Percentiles rank a stretch among this genome's conserved stretches.
Conservation (phyloP, 2,888 invertebrate species). For the Drosophila quinaria region DNA sequence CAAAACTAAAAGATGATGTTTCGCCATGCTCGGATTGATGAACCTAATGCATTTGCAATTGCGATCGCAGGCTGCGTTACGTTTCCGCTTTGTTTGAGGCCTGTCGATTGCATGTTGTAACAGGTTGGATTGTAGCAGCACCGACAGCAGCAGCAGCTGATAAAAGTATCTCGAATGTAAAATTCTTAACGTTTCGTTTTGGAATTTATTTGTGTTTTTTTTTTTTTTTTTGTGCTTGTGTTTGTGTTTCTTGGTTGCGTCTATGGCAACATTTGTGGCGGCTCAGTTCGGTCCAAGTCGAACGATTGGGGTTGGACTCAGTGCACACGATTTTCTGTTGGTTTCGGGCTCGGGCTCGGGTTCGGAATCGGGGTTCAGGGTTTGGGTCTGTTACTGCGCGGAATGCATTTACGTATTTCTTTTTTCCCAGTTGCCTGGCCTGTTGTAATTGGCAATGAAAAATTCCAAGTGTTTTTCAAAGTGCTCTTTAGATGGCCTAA, state of each 20-base stretch:
- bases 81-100: conserved; percentile 60
- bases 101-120: conserved; percentile 70
- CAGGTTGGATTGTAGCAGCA: conserved; percentile 55
- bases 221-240: conserved; percentile 24
- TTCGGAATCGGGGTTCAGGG: conserved; percentile 12
- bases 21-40: conserved; percentile 51
- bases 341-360: conserved; percentile 2
- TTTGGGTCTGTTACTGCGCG: conserved; percentile 50
- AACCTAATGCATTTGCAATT: conserved; percentile 31
- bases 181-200: conserved; percentile 69
- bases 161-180: conserved; percentile 66
- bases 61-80: conserved; percentile 22
- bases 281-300: conserved; percentile 37
- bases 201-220: conserved; percentile 55
- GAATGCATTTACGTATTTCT: conserved; percentile 58
- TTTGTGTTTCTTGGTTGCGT: conserved; percentile 5
- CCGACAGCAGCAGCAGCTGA: conserved; percentile 48
- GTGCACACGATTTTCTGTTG: conserved; percentile 25
- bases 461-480: conserved; percentile 71
- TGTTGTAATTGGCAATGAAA: conserved; percentile 68
- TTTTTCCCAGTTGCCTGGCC: conserved; percentile 39
- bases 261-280: conserved; percentile 13
- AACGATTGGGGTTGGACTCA: conserved; percentile 45
- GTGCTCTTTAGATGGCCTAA: conserved; percentile 59
- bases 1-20: conserved; percentile 36